These are phyloP conservation scores for Tipula lateralis DNA, from an alignment of 2,888 invertebrate species.

Conservation along the genomic window DNA sequence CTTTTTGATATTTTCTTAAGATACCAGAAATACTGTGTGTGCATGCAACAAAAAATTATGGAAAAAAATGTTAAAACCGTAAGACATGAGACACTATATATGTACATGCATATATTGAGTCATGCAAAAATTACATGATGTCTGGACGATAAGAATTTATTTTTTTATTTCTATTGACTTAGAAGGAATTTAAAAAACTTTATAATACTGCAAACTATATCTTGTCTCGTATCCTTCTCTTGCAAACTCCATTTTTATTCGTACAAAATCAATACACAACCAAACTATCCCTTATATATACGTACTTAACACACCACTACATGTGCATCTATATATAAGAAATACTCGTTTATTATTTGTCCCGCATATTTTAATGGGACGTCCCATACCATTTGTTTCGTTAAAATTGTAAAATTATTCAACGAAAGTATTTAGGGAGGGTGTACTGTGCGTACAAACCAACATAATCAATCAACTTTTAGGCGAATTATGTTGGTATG, in stretches of 20 bases:
- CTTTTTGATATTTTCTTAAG: slow-evolving; percentile 6
- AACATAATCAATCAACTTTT: not conserved
- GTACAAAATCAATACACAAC: not conserved
- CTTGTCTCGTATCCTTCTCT: not conserved
- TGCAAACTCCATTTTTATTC: not conserved
- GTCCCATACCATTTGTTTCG: not conserved
- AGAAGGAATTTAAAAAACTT: not conserved
- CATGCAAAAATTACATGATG: not conserved
- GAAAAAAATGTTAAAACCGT: not conserved
- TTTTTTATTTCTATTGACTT: not conserved
- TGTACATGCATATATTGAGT: not conserved
- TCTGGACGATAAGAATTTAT: not conserved
- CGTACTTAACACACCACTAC: too few species aligned
- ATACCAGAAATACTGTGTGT: not conserved
- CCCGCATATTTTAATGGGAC: not conserved
- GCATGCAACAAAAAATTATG: not conserved
- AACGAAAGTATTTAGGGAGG: not conserved
- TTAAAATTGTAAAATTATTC: not conserved
- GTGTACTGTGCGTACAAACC: not conserved
- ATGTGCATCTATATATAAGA: not conserved
- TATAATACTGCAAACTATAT: not conserved
- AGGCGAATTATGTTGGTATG: too few species aligned
- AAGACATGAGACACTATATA: not conserved
- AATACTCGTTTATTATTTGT: not conserved
- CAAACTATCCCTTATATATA: not conserved